These are phyloP conservation scores for Agrenia bidenticulata DNA, from an alignment of 2,888 invertebrate species.

Conservation along the genomic window DNA sequence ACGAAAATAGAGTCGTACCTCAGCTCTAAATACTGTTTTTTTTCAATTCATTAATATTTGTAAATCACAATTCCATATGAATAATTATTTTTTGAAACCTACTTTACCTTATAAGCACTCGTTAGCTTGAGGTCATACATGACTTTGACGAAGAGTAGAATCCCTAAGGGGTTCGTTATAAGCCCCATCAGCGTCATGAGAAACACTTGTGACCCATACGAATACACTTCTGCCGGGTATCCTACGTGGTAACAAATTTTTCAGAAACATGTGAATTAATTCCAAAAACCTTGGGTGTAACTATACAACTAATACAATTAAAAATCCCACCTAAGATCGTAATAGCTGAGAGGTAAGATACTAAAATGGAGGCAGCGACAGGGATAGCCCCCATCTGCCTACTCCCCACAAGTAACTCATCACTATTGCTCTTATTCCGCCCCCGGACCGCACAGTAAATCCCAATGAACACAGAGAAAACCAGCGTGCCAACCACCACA, in stretches of 20 bases:
- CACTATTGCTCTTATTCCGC: conserved; percentile 34
- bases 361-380: conserved; percentile 48
- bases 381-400: conserved; percentile 46
- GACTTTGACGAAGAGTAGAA: conserved; percentile 40
- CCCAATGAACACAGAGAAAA: conserved; percentile 43
- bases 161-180: conserved; percentile 23
- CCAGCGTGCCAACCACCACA: conserved; percentile 35
- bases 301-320: too few species aligned
- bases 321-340: conserved; percentile 32
- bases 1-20: conserved; percentile 42
- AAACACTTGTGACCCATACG: conserved; percentile 45
- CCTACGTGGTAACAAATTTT: too few species aligned
- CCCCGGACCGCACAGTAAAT: conserved; percentile 37
- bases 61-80: too few species aligned
- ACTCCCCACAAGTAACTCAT: conserved; percentile 48
- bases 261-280: not conserved
- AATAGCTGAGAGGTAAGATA: conserved; percentile 36
- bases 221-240: conserved; percentile 48
- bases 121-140: conserved; percentile 48
- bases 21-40: conserved; percentile 48
- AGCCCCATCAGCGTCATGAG: conserved; percentile 31
- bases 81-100: not conserved
- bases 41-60: too few species aligned
- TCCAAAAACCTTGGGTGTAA: too few species aligned
- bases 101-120: conserved; percentile 42